A percentile compares a stretch with the other conserved stretches of the same genome.
Conservation (phyloP, 2,113 vertebrate genomes). For the Varanus komodoensis region DNA sequence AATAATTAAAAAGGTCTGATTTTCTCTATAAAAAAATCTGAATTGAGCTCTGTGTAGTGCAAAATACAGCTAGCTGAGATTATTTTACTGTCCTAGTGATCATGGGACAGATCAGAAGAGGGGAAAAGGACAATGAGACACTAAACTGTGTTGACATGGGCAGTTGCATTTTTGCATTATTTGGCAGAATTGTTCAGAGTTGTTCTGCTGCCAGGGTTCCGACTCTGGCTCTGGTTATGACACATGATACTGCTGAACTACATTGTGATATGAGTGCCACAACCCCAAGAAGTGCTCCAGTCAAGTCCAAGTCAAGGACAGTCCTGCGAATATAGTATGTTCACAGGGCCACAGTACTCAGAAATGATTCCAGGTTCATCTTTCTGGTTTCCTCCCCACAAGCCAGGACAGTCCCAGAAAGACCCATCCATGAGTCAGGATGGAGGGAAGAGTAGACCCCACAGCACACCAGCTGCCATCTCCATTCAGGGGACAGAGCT, state of each 20-base stretch:
- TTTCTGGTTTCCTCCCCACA: too few relatives aligned
- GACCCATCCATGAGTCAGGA: too few relatives aligned
- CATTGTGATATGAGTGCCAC: not conserved
- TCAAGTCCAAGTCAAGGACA: too few relatives aligned
- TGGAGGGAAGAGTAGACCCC: too few relatives aligned
- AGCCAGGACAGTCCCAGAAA: too few relatives aligned
- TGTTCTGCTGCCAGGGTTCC: not conserved
- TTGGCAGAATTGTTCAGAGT: not conserved
- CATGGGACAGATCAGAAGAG: not conserved
- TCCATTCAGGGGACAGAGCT: too few relatives aligned
- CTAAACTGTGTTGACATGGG: not conserved
- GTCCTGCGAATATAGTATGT: too few relatives aligned
- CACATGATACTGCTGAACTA: not conserved
- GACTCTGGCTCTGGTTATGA: not conserved
- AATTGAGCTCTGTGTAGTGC: not conserved
- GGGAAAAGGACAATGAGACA: not conserved
- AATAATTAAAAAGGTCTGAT: not conserved
- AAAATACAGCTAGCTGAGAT: not conserved
- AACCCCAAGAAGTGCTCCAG: not conserved
- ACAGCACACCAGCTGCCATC: too few relatives aligned
- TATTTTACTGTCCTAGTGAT: slow-evolving; percentile 9
- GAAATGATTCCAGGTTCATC: too few relatives aligned
- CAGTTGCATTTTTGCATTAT: not conserved
- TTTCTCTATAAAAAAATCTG: not conserved
- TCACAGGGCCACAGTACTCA: too few relatives aligned